phyloP scores from a whole-genome alignment of 2,113 vertebrate species.

The Poeciliopsis turrubarensis region DNA sequence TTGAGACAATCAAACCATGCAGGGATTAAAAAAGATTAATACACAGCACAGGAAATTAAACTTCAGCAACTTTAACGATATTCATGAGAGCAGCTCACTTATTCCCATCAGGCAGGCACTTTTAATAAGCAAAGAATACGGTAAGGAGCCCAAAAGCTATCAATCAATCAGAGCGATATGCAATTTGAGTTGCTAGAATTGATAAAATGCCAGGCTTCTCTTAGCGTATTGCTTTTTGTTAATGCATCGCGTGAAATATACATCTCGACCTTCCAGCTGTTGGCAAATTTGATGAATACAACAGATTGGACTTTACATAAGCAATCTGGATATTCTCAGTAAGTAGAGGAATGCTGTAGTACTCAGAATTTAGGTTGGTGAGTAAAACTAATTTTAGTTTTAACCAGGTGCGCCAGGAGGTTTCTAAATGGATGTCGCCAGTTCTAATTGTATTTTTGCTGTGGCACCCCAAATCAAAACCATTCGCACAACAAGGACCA shows the following conservation, averaged over 20 bases:
- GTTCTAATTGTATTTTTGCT: too few relatives aligned
- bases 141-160: conserved; percentile 65
- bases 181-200: conserved; percentile 61
- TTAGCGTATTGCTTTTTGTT: conserved; percentile 56
- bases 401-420: not conserved
- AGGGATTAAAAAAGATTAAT: conserved; percentile 79
- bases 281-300: conserved; percentile 26
- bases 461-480: not conserved
- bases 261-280: conserved; percentile 22
- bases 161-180: conserved; percentile 77
- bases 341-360: not conserved
- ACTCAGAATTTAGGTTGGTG: not conserved
- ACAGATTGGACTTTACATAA: conserved; percentile 23
- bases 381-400: not conserved
- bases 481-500: not conserved
- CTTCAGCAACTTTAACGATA: conserved; percentile 77
- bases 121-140: conserved; percentile 78
- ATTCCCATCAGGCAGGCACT: conserved; percentile 70
- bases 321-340: conserved; percentile 5
- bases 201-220: conserved; percentile 54
- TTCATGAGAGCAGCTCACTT: conserved; percentile 76
- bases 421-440: not conserved
- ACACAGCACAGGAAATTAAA: conserved; percentile 84
- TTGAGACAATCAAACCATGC: conserved; percentile 78
- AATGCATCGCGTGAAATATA: conserved; percentile 55